Conservation (phyloP, 2,797 vertebrate species). For the Tarsius wallacei region DNA sequence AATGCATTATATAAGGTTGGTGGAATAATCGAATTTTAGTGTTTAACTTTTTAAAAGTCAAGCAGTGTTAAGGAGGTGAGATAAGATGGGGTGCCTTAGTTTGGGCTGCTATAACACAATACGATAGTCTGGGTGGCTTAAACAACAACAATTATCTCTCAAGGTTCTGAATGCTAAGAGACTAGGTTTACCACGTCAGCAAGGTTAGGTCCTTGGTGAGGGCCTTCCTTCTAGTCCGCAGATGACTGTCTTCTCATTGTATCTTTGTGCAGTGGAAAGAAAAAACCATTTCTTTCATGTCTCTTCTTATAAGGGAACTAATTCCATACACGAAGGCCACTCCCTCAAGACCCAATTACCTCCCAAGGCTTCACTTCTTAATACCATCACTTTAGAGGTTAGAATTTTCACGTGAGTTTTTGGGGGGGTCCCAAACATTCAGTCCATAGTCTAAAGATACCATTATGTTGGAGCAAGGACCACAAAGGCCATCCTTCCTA, state of each 20-base stretch:
- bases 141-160: not conserved
- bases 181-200: not conserved
- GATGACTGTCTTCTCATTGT: not conserved
- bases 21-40: not conserved
- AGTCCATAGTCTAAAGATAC: not conserved
- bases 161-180: not conserved
- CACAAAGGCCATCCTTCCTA: not conserved
- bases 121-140: not conserved
- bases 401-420: not conserved
- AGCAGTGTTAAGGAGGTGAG: not conserved
- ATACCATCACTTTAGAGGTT: not conserved
- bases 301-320: not conserved
- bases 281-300: not conserved
- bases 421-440: accelerated
- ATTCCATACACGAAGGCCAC: accelerated
- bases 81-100: not conserved
- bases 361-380: not conserved
- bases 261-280: not conserved
- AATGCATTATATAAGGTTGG: not conserved
- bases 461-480: not conserved
- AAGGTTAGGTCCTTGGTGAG: not conserved
- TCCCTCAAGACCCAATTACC: not conserved
- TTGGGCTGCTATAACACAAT: not conserved
- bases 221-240: not conserved
- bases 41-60: conserved; percentile 8